A percentile compares a stretch with the other conserved stretches of the same genome.
Conservation (phyloP, 2,113 vertebrate species). For the Verasper variegatus region DNA sequence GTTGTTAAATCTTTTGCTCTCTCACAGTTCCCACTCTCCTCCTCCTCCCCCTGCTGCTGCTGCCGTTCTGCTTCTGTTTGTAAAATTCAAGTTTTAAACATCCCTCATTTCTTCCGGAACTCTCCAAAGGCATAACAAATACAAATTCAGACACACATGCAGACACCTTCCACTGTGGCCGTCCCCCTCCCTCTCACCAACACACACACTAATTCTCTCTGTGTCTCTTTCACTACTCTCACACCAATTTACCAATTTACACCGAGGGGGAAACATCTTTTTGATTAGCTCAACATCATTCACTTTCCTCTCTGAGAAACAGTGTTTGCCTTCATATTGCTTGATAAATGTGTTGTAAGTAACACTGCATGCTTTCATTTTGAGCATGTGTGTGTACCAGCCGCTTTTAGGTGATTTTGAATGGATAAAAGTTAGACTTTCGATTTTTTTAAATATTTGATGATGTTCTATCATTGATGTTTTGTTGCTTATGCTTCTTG, state of each 20-base stretch:
- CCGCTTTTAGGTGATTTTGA: slow-evolving; percentile 41
- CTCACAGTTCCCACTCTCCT: neutral
- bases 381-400: neutral
- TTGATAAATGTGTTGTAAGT: slow-evolving; percentile 21
- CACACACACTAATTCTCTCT: neutral
- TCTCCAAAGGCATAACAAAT: slow-evolving; percentile 30
- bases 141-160: slow-evolving; percentile 13
- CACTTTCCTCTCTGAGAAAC: slow-evolving; percentile 22
- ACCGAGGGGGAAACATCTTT: slow-evolving; percentile 23
- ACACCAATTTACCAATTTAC: slow-evolving; percentile 15
- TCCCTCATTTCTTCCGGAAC: slow-evolving; percentile 5
- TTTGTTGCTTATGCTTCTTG: slow-evolving; percentile 25
- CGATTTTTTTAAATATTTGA: slow-evolving; percentile 32
- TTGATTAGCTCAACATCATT: slow-evolving; percentile 20
- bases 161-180: slow-evolving; percentile 7
- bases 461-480: slow-evolving; percentile 44
- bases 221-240: slow-evolving; percentile 1
- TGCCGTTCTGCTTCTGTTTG: slow-evolving; percentile 16
- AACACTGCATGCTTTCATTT: neutral
- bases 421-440: slow-evolving; percentile 34
- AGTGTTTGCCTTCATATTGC: slow-evolving; percentile 24
- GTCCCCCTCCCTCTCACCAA: neutral
- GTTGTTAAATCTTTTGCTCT: slow-evolving; percentile 30
- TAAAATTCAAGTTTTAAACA: slow-evolving; percentile 39
- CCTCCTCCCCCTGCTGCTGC: neutral